These are phyloP conservation scores for Paramisgurnus dabryanus DNA, from an alignment of 2,113 vertebrate species.

Conservation along the genomic window DNA sequence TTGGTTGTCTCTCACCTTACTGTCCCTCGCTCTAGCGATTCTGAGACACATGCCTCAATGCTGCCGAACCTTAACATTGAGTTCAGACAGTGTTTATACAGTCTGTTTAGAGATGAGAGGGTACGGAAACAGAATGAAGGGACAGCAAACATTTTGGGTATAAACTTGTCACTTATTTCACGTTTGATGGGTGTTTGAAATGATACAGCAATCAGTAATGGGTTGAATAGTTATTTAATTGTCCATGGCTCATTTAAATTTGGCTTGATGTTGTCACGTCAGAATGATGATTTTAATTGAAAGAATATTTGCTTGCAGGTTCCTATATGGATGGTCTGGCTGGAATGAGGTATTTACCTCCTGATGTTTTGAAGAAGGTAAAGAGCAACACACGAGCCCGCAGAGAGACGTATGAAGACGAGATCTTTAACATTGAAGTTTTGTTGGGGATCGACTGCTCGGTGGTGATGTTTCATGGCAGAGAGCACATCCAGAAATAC, in stretches of 20 bases:
- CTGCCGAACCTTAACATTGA: conserved; percentile 10
- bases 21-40: conserved; percentile 12
- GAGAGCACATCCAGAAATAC: conserved; percentile 94
- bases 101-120: conserved; percentile 5
- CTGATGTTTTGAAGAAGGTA: conserved; percentile 35
- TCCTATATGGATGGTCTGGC: conserved; percentile 47
- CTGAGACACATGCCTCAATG: conserved; percentile 8
- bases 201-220: background rate
- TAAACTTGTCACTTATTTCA: background rate
- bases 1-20: background rate
- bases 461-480: conserved; percentile 90
- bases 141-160: background rate
- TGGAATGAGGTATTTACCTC: conserved; percentile 48
- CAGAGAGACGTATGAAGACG: conserved; percentile 75
- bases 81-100: background rate
- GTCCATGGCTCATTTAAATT: background rate
- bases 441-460: conserved; percentile 93
- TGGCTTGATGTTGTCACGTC: background rate
- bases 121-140: background rate
- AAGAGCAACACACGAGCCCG: conserved; percentile 63
- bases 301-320: conserved; percentile 43
- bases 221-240: background rate
- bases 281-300: background rate
- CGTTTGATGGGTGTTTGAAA: background rate
- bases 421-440: conserved; percentile 87